phyloP scores from a whole-genome alignment of 2,888 invertebrate species.

The Prosopocoilus inquinatus region DNA sequence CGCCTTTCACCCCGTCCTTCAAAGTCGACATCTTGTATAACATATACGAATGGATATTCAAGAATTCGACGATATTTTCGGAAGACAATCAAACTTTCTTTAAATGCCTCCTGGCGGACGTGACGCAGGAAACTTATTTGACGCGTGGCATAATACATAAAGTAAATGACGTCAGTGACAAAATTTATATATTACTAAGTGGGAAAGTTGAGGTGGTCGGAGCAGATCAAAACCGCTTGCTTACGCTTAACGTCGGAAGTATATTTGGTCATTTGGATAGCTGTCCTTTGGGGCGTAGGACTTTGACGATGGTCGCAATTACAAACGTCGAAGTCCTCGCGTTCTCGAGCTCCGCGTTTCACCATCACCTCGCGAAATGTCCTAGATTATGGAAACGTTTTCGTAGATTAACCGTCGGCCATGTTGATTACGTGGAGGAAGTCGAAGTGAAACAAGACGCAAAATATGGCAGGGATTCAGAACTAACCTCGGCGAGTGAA shows the following conservation, averaged over 20 bases:
- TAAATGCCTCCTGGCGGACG: slow-evolving; percentile 20
- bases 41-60: slow-evolving; percentile 22
- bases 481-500: no score
- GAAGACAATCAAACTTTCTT: slow-evolving; percentile 22
- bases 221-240: slow-evolving; percentile 27
- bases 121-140: slow-evolving; percentile 21
- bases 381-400: slow-evolving; percentile 21
- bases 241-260: slow-evolving; percentile 27
- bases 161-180: slow-evolving; percentile 29
- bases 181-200: slow-evolving; percentile 28
- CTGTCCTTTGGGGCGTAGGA: slow-evolving; percentile 20
- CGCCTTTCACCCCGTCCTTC: slow-evolving; percentile 22
- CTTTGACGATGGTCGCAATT: slow-evolving; percentile 31
- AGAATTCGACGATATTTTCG: slow-evolving; percentile 20
- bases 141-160: slow-evolving; percentile 17
- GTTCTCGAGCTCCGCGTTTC: slow-evolving; percentile 23
- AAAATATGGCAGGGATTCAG: no score
- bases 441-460: not conserved
- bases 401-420: slow-evolving; percentile 18
- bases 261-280: slow-evolving; percentile 32
- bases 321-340: slow-evolving; percentile 31
- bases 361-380: slow-evolving; percentile 25
- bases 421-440: slow-evolving; percentile 25
- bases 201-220: slow-evolving; percentile 32
- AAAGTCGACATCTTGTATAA: slow-evolving; percentile 26